Evolutionary conservation across 1,140 invertebrate genomes (phyloP).

Genomic region (Vanessa tameamea): DNA sequence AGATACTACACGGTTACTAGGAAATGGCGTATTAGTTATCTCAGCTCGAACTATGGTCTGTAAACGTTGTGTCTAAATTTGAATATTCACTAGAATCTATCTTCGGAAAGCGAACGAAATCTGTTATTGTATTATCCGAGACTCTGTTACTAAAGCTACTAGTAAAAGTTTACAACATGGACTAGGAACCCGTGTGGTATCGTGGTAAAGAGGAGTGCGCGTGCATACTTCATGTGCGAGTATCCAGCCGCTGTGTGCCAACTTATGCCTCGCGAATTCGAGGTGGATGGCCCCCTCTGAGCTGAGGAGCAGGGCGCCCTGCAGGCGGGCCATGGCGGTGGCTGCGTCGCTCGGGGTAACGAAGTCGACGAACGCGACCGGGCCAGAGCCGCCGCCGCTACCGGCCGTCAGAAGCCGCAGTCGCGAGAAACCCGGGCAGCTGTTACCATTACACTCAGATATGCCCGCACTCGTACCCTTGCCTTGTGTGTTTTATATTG

Average conservation of each 20-base stretch:
- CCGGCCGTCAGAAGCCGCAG: slow-evolving; percentile 97
- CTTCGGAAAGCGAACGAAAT: slow-evolving; percentile 2
- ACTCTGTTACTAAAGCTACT: slow-evolving; percentile 3
- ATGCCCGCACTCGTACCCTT: slow-evolving; percentile 63
- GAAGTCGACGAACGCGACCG: slow-evolving; percentile 98
- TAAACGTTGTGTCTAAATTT: slow-evolving; percentile 21
- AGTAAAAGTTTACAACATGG: slow-evolving; percentile 10
- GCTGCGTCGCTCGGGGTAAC: slow-evolving; percentile 94
- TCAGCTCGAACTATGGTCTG: background rate
- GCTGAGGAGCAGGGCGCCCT: slow-evolving; percentile 96
- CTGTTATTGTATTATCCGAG: slow-evolving; percentile 9
- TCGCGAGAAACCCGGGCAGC: slow-evolving; percentile 97
- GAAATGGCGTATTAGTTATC: slow-evolving; percentile 9
- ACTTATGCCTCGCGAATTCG: slow-evolving; percentile 99
- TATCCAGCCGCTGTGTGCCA: slow-evolving; percentile 85
- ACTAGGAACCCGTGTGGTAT: slow-evolving; percentile 40
- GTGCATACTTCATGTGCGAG: slow-evolving; percentile 80
- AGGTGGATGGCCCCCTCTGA: slow-evolving; percentile 98
- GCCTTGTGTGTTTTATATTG: slow-evolving; percentile 22
- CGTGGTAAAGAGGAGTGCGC: slow-evolving; percentile 50
- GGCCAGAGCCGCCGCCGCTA: slow-evolving; percentile 81
- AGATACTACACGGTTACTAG: slow-evolving; percentile 38
- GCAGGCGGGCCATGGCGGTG: slow-evolving; percentile 93
- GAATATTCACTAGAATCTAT: slow-evolving; percentile 19
- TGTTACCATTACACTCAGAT: slow-evolving; percentile 76